Conservation (phyloP, 2,797 vertebrate genomes). For the Falco concolor region DNA sequence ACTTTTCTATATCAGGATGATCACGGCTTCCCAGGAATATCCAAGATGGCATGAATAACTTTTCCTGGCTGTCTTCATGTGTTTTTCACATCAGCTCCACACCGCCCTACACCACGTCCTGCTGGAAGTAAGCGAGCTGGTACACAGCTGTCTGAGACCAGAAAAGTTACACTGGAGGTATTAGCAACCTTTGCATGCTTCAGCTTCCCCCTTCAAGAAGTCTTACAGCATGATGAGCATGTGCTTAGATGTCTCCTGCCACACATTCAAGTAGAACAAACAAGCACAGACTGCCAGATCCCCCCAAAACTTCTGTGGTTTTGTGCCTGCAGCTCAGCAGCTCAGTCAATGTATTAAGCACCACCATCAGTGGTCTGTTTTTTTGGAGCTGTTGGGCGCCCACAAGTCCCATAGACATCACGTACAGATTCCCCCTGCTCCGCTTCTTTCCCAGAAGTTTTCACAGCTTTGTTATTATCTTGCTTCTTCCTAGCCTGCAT, state of each 20-base stretch:
- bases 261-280: background rate
- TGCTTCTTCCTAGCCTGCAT: background rate
- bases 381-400: background rate
- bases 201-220: background rate
- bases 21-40: background rate
- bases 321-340: background rate
- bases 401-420: background rate
- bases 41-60: background rate
- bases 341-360: background rate
- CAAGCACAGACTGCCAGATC: background rate
- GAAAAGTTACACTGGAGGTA: background rate
- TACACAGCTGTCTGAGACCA: background rate
- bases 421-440: background rate
- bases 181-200: background rate
- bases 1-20: background rate
- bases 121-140: background rate
- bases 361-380: background rate
- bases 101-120: rapidly evolving
- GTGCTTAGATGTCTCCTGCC: background rate
- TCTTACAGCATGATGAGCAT: background rate
- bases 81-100: background rate
- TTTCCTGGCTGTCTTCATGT: background rate
- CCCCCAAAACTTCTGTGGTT: background rate
- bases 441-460: background rate
- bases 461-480: background rate